Evolutionary conservation across 2,113 vertebrate species (phyloP), one percentile per base, ranked within the genome.

Genomic region (Tiliqua scincoides): DNA sequence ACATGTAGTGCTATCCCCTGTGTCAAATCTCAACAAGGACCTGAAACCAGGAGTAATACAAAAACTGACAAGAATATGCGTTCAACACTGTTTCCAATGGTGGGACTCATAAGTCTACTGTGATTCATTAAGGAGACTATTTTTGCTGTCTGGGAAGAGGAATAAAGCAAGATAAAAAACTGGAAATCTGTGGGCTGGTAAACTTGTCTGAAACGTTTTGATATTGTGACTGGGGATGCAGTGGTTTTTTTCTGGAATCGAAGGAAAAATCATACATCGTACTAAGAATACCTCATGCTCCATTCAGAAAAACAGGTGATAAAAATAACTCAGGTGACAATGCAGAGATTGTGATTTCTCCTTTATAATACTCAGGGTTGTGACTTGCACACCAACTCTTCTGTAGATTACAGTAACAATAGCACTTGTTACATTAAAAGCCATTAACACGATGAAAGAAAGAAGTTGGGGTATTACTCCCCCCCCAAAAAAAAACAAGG

Each of bases 381-480:
- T 52, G 14, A 48, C 40, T 63, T n/a, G 23, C 7, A 6, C 74
- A 63, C 17, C 18, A 17, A 32, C 63, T 30, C 40, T 48, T 61
- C 43, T 74, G 17, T 48, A 21, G 20, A 52, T 5, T 6, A 23
- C 23, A 82, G 17, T 84, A 67, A 93, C 93, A 68, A 89, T 93
- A 2, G 68, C 77, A 62, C 63, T 95, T 63, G 82, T 95, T 4
- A 73, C 25, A 59, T 89, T 96, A 7, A 93, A 87, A 2, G 91
- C 89, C 75, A 88, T 79, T 1, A 93, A 95, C 63, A 88, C 0
- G 94, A 95, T 18, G 90, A 95, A 54, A 93, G 91, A 3, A 93
- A 86, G 40, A 88, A 93, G 83, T 92, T 95, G 87, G 87, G 2
- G 57, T 96, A 94, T 85, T 94, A 93, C 37, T 93, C 96, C 87